These are phyloP conservation scores for Tenthredo amoena DNA, from an alignment of 2,888 invertebrate species.

Conservation along the genomic window DNA sequence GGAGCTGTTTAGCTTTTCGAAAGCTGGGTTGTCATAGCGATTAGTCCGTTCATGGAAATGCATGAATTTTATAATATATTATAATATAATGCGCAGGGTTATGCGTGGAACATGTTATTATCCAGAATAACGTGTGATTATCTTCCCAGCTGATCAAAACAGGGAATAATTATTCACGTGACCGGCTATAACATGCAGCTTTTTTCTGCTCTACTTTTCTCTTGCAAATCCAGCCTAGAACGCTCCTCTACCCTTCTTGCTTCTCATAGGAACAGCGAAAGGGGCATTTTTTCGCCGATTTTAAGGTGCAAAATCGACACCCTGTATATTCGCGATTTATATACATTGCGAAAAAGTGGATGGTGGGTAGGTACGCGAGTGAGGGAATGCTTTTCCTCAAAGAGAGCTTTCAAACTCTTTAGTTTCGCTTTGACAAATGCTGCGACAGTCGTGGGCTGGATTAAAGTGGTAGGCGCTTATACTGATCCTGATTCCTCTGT, in stretches of 20 bases:
- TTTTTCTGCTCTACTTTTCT: neutral
- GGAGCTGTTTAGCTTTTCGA: no score
- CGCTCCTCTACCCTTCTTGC: neutral
- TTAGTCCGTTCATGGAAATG: neutral
- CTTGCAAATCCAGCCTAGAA: neutral
- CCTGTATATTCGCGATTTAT: neutral
- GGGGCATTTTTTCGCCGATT: neutral
- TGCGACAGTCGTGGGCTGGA: neutral
- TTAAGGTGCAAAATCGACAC: neutral
- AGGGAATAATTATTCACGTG: neutral
- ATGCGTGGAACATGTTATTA: neutral
- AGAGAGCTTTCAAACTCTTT: conserved; percentile 51
- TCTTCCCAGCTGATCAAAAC: neutral
- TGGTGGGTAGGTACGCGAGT: neutral
- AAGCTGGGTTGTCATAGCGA: neutral
- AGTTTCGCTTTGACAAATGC: conserved; percentile 47
- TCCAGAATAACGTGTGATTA: neutral
- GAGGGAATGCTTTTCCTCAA: conserved; percentile 26
- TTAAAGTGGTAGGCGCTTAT: conserved; percentile 6
- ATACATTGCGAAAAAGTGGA: neutral
- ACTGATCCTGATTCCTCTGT: neutral
- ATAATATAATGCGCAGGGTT: neutral
- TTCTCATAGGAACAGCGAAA: neutral
- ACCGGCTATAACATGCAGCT: neutral
- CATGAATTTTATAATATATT: neutral